A percentile compares a stretch with the other conserved stretches of the same genome.
phyloP scores from a whole-genome alignment of 2,797 vertebrate genomes.

The Gymnothorax reevesii region DNA sequence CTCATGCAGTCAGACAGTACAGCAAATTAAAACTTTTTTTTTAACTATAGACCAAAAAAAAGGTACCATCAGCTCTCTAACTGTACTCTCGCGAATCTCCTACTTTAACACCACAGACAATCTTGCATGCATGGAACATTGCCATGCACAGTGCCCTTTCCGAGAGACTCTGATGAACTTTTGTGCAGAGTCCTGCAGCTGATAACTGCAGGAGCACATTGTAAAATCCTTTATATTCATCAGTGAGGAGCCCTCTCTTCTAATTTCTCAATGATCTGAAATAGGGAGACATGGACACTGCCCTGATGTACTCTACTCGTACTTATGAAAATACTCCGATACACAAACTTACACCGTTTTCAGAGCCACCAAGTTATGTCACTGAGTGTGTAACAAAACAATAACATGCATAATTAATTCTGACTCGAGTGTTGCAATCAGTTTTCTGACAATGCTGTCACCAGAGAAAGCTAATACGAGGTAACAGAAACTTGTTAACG shows the following conservation, averaged over 20 bases:
- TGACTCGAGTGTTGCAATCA: no score
- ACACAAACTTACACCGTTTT: no score
- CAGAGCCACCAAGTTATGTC: no score
- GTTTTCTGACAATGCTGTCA: no score
- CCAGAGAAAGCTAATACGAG: no score
- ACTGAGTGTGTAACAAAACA: no score
- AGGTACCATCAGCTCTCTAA: background rate
- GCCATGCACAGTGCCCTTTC: background rate
- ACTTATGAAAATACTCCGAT: no score
- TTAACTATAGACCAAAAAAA: background rate
- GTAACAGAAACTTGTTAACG: no score
- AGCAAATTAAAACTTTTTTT: background rate
- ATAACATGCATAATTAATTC: no score
- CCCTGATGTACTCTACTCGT: no score
- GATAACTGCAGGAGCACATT: background rate
- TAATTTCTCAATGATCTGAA: background rate
- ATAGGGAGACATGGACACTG: no score
- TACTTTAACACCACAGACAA: background rate
- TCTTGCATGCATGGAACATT: background rate
- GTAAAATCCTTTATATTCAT: background rate
- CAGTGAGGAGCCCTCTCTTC: background rate
- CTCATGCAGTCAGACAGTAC: background rate
- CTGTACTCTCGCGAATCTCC: background rate
- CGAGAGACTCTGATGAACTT: background rate
- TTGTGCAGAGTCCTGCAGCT: background rate